Base-by-base conservation (phyloP, 2,113 vertebrate species). In the Lucifuga dentata region DNA sequence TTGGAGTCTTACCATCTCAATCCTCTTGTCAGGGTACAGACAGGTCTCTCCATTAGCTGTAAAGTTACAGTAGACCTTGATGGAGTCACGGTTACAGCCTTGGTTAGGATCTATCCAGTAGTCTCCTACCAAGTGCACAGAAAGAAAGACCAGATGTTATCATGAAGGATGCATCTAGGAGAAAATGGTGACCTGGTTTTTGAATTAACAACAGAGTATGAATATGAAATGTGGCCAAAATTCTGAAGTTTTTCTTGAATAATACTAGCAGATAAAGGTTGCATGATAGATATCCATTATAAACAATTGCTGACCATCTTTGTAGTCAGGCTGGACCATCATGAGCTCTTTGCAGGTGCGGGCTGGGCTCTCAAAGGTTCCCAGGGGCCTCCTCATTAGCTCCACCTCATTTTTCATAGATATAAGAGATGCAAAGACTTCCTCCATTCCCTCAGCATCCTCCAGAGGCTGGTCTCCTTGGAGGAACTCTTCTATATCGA, bases 41-140 rank as follows among this genome's bases (percentile, higher is more conserved):
- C 97, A 98, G 39, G 96, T 98, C 70, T 98, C 93, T 5, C 97
- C 97, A 1, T 94, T 94, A 0, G 95, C 94, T 0, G 95, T 96
- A 89, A 97, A 98, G 89, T 98, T 98, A 81, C 97, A 98, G 85
- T 93, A 96, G 29, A 98, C 96, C 55, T 87, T 94, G 86, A 98
- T 86, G 1, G 95, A 93, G 32, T 98, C 96, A 19, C 83, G 71
- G 33, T 94, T 60, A 43, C 96, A 96, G 44, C 97, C 97, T 76
- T 98, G 96, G 85, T 98, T 98, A 51, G 97, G 97, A 79, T 98
- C 97, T 38, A 98, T 97, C 96, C 96, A 98, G 78, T 97, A 98
- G 3, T 98, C 95, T 16, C 97, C 97, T 98, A 64, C 33, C 64
- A 43, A 72, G 15, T 13, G 41, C 17, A 56, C 35, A 71, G 13